Evolutionary conservation across 2,888 invertebrate species (phyloP).

Genomic region (Mayetiola destructor): DNA sequence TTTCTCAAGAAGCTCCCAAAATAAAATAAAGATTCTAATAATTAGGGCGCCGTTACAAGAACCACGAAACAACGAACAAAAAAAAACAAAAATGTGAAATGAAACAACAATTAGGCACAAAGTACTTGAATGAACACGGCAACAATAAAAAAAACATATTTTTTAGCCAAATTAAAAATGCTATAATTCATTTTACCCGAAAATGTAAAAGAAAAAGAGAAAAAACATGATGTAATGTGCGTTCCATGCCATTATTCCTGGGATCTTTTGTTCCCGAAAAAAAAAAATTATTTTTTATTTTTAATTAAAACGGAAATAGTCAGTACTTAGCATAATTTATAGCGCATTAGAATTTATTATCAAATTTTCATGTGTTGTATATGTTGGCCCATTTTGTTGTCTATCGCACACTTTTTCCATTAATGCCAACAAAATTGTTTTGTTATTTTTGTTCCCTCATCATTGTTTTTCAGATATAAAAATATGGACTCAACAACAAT

Average conservation of each 20-base stretch:
- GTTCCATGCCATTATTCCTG: not conserved
- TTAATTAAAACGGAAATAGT: slow-evolving; percentile 16
- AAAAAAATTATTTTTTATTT: not conserved
- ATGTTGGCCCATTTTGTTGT: no score
- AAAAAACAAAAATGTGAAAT: not conserved
- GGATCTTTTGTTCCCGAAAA: not conserved
- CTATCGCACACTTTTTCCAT: not conserved
- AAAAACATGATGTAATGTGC: no score
- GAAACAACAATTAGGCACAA: not conserved
- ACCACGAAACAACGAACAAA: no score
- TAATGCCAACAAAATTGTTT: not conserved
- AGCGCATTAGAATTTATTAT: slow-evolving; percentile 14
- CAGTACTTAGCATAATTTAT: slow-evolving; percentile 15
- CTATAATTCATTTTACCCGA: slow-evolving; percentile 4
- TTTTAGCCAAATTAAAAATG: not conserved
- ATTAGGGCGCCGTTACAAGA: not conserved
- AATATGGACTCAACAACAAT: no score
- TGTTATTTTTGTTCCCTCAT: not conserved
- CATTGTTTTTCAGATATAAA: no score
- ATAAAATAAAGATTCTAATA: no score
- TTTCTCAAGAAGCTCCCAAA: no score
- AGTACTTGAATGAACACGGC: not conserved
- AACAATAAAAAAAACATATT: not conserved
- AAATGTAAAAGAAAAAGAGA: no score
- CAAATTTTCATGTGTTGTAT: not conserved